Base-by-base conservation (phyloP, 92 coral and sea anemone species). In the Phenganax stokvisi region DNA sequence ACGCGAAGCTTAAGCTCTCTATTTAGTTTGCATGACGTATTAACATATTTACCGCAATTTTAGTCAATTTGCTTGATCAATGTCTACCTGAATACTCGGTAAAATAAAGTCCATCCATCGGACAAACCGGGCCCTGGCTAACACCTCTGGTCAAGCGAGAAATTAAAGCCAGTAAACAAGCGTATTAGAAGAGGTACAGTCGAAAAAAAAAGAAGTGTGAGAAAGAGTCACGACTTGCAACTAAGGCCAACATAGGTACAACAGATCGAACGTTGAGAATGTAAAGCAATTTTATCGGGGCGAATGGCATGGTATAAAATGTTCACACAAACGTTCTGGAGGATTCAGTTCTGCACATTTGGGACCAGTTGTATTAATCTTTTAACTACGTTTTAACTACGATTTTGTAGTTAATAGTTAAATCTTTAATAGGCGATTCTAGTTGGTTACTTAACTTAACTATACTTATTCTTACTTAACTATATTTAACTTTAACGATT, bases 131-230 rank as follows among this genome's bases (percentile, higher is more conserved):
- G 25, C 25, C 85, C 0, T 81, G 85, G 85, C 71, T 71, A 1
- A 71, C 85, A 47, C 51, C 85, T 52, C 54, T 3, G 47, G 71
- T 81, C 2, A 71, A 70, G 57, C 8, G 60, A 31, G 11, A n/a
- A 17, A 57, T 82, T 44, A 82, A 71, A 55, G 85, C 17, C 4
- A 9, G 68, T 12, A 80, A 82, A 28, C 79, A 57, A 52, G 79
- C 84, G 10, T 81, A 2, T 51, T 53, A 81, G 62, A 54, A 79
- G 76, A 52, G 65, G 70, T 58, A 69, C 30, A 81, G 65, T 31
- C 5, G 56, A 81, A 51, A 68, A 81, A 54, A 81, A 59, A 65
- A 67, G 27, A 31, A 15, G 44, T 25, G 77, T 70, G 54, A 37
- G 16, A 81, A 81, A 81, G 77, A 47, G 17, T 67, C 84, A 10